Conservation (phyloP, 2,113 vertebrate species). For the Halcyon senegalensis region DNA sequence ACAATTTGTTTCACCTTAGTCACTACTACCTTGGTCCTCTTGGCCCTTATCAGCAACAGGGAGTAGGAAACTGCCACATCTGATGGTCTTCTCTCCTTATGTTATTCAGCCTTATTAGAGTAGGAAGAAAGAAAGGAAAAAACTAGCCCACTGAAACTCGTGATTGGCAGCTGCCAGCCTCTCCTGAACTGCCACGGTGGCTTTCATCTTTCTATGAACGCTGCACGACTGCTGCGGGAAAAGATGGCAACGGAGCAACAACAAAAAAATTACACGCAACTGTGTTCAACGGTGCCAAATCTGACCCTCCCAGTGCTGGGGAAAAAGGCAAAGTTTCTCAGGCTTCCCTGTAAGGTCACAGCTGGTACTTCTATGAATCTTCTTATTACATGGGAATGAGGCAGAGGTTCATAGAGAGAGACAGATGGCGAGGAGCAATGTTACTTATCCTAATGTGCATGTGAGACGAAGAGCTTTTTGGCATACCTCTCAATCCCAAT, state of each 20-base stretch:
- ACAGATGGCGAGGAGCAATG: constrained; percentile 69
- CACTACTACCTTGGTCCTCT: neutral
- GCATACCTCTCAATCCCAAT: constrained; percentile 29
- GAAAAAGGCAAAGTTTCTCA: constrained; percentile 59
- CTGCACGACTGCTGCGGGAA: neutral
- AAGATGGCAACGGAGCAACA: neutral
- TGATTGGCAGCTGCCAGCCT: neutral
- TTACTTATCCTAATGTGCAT: constrained; percentile 67
- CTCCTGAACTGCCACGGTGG: neutral
- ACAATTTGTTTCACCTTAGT: neutral
- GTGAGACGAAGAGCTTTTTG: constrained; percentile 69
- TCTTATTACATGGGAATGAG: constrained; percentile 57
- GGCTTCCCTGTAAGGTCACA: constrained; percentile 64
- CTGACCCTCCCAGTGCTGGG: constrained; percentile 9
- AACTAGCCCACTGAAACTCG: neutral
- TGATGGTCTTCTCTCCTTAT: neutral
- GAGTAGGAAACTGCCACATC: neutral
- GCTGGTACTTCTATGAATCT: constrained; percentile 65
- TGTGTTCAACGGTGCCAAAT: neutral
- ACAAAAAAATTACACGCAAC: constrained; percentile 4
- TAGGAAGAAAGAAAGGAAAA: neutral
- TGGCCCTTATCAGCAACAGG: neutral
- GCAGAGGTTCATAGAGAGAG: constrained; percentile 61
- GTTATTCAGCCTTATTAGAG: neutral
- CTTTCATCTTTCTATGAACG: neutral